phyloP scores from a whole-genome alignment of 2,888 invertebrate genomes.

The Andrena dorsata region DNA sequence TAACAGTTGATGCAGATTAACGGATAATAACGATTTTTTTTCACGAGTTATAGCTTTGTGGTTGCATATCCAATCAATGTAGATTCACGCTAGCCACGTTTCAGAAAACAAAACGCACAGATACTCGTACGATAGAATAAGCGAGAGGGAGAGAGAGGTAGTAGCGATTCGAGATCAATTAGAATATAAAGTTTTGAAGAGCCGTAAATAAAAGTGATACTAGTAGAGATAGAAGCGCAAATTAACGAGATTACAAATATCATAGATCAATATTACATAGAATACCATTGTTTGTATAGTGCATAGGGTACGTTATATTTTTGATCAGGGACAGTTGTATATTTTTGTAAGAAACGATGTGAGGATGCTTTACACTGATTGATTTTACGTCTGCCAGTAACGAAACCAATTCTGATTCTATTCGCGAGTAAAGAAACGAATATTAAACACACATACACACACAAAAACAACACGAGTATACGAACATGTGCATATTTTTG shows the following conservation, averaged over 20 bases:
- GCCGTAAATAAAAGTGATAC: conserved; percentile 17
- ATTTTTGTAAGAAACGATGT: conserved; percentile 36
- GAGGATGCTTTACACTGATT: conserved; percentile 57
- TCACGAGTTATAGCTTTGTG: conserved; percentile 23
- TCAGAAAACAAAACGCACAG: conserved; percentile 22
- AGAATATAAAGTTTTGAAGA: conserved; percentile 1
- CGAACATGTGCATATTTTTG: conserved; percentile 64
- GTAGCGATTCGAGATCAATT: not conserved
- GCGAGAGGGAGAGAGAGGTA: conserved; percentile 2
- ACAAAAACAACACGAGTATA: conserved; percentile 43
- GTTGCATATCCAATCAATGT: conserved; percentile 58
- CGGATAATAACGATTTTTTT: not conserved
- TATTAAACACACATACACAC: not conserved
- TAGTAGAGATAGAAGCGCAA: conserved; percentile 9
- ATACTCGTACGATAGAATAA: conserved; percentile 18
- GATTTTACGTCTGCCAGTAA: conserved; percentile 47
- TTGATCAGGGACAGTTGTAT: conserved; percentile 14
- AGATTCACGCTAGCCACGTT: conserved; percentile 36
- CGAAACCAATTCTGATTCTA: conserved; percentile 33
- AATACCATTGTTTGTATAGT: conserved; percentile 26
- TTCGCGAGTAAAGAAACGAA: conserved; percentile 20
- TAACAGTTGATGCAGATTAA: conserved; percentile 17
- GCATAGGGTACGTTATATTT: conserved; percentile 12
- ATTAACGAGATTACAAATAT: not conserved
- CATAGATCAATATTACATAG: conserved; percentile 7